Conservation (phyloP, 1,140 invertebrate species). For the Drosophila trapezifrons region DNA sequence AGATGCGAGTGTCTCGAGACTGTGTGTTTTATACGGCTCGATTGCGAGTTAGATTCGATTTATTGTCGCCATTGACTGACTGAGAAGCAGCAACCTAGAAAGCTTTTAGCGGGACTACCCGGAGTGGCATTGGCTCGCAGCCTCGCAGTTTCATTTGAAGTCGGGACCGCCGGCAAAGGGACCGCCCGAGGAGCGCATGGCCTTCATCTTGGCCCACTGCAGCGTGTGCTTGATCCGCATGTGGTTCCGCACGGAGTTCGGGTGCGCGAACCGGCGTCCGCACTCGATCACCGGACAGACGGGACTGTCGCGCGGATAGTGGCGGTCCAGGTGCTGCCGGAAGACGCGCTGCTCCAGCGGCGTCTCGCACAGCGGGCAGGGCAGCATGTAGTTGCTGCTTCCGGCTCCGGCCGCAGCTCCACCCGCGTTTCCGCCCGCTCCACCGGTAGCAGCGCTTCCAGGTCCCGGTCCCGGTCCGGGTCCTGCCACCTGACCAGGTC, state of each 20-base stretch:
- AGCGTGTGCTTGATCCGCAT: conserved; percentile 92
- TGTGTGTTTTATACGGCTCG: conserved; percentile 7
- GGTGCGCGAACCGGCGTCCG: conserved; percentile 90
- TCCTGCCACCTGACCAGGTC: conserved; percentile 29
- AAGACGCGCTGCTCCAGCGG: conserved; percentile 87
- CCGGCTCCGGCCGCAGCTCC: conserved; percentile 65
- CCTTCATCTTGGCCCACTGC: conserved; percentile 92
- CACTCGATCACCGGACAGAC: conserved; percentile 90
- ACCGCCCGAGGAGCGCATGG: conserved; percentile 89
- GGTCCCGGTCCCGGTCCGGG: conserved; percentile 32
- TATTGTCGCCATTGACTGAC: conserved; percentile 76
- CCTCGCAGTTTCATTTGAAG: conserved; percentile 82
- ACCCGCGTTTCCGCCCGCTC: conserved; percentile 42
- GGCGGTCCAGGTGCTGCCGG: conserved; percentile 90
- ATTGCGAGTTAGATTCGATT: conserved; percentile 62
- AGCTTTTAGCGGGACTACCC: conserved; percentile 54
- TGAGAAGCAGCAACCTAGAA: conserved; percentile 72
- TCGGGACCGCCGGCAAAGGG: conserved; percentile 82
- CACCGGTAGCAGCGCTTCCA: conserved; percentile 44
- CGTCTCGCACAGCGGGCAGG: conserved; percentile 89
- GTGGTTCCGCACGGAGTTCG: conserved; percentile 92
- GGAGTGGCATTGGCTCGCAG: conserved; percentile 61
- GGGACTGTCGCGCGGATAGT: conserved; percentile 92
- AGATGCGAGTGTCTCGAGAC: conserved; percentile 76
- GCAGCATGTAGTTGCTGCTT: conserved; percentile 83